Conservation (phyloP, 1,140 invertebrate genomes). For the Ceratosolen solmsi region DNA sequence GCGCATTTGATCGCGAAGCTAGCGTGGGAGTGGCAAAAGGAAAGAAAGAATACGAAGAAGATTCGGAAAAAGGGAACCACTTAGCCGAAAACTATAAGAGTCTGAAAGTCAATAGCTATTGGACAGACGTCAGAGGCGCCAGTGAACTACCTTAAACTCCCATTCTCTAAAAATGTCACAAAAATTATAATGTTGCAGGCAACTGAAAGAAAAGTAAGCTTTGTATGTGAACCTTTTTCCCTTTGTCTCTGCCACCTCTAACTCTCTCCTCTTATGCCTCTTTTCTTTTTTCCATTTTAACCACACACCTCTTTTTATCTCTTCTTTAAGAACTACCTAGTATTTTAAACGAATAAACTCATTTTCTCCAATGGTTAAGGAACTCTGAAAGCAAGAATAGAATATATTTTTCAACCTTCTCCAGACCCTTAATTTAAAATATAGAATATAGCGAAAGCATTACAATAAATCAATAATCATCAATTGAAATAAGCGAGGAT, state of each 20-base stretch:
- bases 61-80: constrained; percentile 50
- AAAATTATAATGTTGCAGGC: constrained; percentile 62
- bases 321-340: constrained; percentile 29
- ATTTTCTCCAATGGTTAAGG: too few species aligned
- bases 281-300: neutral
- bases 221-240: constrained; percentile 20
- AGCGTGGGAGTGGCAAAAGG: neutral
- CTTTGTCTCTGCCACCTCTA: constrained; percentile 6
- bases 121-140: constrained; percentile 60
- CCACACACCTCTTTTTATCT: constrained; percentile 16
- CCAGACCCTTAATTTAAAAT: too few species aligned
- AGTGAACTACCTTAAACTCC: constrained; percentile 57
- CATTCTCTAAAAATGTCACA: constrained; percentile 55
- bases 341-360: neutral
- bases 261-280: neutral
- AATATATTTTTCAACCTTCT: too few species aligned
- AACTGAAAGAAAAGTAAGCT: constrained; percentile 37
- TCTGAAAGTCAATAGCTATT: constrained; percentile 50
- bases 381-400: too few species aligned
- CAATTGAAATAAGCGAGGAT: too few species aligned
- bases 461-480: too few species aligned
- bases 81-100: constrained; percentile 52
- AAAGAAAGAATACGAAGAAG: neutral
- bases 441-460: too few species aligned
- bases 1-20: neutral